Percentiles rank a stretch among this genome's conserved stretches.
Conservation (phyloP, 2,113 vertebrate genomes). For the Chaenogobius annularis region DNA sequence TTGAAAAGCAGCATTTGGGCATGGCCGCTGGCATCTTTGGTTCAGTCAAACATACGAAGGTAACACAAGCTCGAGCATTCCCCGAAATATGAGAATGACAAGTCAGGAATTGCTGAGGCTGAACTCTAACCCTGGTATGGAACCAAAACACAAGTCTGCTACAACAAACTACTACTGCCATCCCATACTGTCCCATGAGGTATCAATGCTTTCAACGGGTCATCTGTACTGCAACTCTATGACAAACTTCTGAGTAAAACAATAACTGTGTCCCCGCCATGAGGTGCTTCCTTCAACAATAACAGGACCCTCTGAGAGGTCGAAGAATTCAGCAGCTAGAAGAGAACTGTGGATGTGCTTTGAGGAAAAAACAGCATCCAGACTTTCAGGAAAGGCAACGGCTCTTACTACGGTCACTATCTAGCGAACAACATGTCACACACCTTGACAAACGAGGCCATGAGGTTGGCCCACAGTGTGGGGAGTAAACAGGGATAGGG, state of each 20-base stretch:
- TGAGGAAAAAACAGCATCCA: constrained; percentile 20
- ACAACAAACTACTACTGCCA: constrained; percentile 63
- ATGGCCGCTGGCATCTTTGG: constrained; percentile 99
- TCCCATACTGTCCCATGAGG: constrained; percentile 65
- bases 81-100: constrained; percentile 70
- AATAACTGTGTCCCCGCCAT: constrained; percentile 26
- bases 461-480: constrained; percentile 79
- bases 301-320: constrained; percentile 39
- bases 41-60: constrained; percentile 90
- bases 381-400: constrained; percentile 39
- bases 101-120: constrained; percentile 59
- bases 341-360: constrained; percentile 30
- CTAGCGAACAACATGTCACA: constrained; percentile 74
- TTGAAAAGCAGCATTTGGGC: constrained; percentile 96
- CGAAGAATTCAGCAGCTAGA: constrained; percentile 53
- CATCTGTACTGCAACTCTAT: constrained; percentile 42
- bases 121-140: constrained; percentile 69
- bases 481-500: constrained; percentile 44
- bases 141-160: constrained; percentile 71
- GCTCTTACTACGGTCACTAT: constrained; percentile 37
- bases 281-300: constrained; percentile 31
- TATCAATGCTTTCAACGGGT: constrained; percentile 64
- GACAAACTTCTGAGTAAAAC: constrained; percentile 41
- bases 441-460: constrained; percentile 86
- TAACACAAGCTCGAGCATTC: constrained; percentile 85